These are phyloP conservation scores for Clinocottus analis DNA, from an alignment of 2,113 vertebrate species.

Conservation along the genomic window DNA sequence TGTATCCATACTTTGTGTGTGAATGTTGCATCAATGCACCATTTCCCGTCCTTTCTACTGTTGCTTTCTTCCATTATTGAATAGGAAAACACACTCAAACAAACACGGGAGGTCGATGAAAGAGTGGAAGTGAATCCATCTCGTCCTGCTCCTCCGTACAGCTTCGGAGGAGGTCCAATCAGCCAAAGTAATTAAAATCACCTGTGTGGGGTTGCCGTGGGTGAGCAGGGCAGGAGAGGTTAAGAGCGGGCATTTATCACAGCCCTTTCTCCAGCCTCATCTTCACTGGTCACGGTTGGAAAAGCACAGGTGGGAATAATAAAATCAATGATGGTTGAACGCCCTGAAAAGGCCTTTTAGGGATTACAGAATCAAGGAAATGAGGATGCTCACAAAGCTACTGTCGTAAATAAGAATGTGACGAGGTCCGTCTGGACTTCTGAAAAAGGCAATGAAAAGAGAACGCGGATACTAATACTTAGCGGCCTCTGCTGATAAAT, in stretches of 20 bases:
- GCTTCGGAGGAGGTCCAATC: not conserved
- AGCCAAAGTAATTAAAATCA: constrained; percentile 19
- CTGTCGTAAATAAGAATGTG: not conserved
- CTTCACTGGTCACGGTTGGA: not conserved
- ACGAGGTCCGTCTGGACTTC: not conserved
- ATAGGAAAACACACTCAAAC: not conserved
- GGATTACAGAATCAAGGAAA: not conserved
- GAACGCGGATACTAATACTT: constrained; percentile 4
- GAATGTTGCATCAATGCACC: too few species aligned
- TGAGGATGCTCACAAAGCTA: not conserved
- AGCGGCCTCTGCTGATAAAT: constrained; percentile 22
- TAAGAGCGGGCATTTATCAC: not conserved
- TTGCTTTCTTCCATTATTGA: not conserved
- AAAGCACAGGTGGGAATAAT: not conserved
- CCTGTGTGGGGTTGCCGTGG: not conserved
- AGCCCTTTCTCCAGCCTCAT: not conserved
- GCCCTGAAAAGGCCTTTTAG: not conserved
- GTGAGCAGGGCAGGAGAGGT: not conserved
- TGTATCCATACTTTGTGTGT: not conserved
- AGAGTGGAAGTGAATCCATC: not conserved
- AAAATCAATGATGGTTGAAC: not conserved
- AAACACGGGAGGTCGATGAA: not conserved
- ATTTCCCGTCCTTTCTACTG: not conserved
- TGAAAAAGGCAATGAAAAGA: not conserved
- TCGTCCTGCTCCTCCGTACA: not conserved